Base-by-base conservation (phyloP, 2,113 vertebrate genomes). In the Oxyruncus cristatus region DNA sequence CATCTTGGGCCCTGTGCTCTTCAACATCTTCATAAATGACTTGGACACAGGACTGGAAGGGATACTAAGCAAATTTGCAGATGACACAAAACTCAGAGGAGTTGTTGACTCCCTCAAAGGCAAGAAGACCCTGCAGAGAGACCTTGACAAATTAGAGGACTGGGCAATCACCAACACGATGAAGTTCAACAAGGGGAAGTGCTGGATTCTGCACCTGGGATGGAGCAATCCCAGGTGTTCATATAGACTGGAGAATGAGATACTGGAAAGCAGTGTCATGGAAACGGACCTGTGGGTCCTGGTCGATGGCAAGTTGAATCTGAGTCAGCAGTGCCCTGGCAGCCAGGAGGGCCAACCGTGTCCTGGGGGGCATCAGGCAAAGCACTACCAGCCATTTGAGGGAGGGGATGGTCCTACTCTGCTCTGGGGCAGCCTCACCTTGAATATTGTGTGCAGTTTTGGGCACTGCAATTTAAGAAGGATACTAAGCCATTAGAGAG, bases 371-470 rank as follows among this genome's bases (percentile, higher is more conserved):
- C 8, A 52, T 37, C 68, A 74, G 44, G 35, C 4, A 27, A 42
- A 65, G 6, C 59, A 58, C 19, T 0, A 0, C 9, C 52, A 52
- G 12, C 18, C 0, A 0, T 33, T 13, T 4, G 23, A 39, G 8
- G 14, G 28, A n/a, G 10, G 3, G 33, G 19, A 63, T 8, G 72
- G 28, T 75, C 33, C 28, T 0, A 1, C 17, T 73, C 67, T 50
- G 27, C 19, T 82, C 61, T 89, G 28, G 27, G 11, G 11, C 0
- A 0, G 11, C 11, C 23, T 61, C 46, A 74, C 8, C 44, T 89
- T 0, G 0, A 44, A 52, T 46, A 4, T 19, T 58, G 7, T 6
- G 68, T 4, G 20, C 8, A 50, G 37, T 9, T 75, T 18, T 59
- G 44, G 23, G 13, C 4, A 6, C 9, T 30, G 30, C 28, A 53